Evolutionary conservation across 2,113 vertebrate species (phyloP).

Genomic region (Mellivora capensis): DNA sequence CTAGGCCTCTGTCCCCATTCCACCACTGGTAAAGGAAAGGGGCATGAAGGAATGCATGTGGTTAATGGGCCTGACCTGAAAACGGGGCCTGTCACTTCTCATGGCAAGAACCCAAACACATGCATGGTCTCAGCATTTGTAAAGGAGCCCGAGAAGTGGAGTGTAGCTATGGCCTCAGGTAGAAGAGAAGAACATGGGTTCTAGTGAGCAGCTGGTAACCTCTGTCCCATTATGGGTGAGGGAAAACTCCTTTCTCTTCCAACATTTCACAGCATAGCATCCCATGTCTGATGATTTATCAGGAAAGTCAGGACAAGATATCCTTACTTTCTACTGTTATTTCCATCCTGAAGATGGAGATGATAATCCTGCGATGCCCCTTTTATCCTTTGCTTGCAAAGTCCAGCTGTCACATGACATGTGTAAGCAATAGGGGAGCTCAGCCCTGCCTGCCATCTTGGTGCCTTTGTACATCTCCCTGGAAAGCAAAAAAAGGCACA

Average conservation of each 20-base stretch:
- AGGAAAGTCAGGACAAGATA: neutral
- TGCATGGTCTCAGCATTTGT: too few species aligned
- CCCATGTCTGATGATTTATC: neutral
- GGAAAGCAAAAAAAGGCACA: neutral
- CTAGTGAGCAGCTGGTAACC: too few species aligned
- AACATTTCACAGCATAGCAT: neutral
- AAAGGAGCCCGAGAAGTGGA: neutral
- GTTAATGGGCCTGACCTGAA: neutral
- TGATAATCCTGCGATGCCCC: neutral
- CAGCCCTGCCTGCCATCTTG: neutral
- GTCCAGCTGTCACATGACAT: neutral
- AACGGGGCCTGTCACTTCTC: neutral
- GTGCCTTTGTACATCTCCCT: neutral
- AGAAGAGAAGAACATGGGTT: neutral
- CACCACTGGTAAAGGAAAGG: neutral
- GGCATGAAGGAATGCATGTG: neutral
- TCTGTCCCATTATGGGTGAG: neutral
- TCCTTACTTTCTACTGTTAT: too few species aligned
- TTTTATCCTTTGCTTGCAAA: neutral
- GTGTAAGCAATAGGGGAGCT: neutral
- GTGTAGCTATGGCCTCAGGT: neutral
- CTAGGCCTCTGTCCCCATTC: neutral
- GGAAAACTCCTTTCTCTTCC: neutral
- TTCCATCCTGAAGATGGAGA: neutral
- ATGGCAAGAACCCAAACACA: neutral